Evolutionary conservation across 2,797 vertebrate species (phyloP), one percentile per base, ranked within the genome.

Genomic region (Paedocypris micromegethes): DNA sequence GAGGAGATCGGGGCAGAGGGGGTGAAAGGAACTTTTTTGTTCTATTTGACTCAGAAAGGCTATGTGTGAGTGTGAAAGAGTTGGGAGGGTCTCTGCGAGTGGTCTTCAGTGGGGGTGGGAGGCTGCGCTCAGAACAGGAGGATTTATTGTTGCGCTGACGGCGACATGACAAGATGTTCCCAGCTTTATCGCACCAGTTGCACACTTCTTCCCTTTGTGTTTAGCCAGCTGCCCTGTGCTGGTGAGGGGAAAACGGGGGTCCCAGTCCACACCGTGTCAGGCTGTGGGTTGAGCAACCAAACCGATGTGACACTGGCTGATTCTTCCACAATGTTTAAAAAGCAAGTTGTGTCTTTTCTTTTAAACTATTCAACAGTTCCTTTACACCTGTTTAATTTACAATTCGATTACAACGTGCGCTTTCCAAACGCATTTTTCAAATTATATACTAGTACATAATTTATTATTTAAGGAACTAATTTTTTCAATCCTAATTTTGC

Each of bases 151-250:
- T 84, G 82, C 85, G 82, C 86, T 83, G 83, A 87, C 72, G 79
- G 48, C 75, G 82, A 80, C 84, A 87, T 80, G 83, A 84, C 80
- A 83, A 87, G 85, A 88, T 87, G 83, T 88, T 89, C 83, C 80
- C 71, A 58, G 82, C 85, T 86, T 88, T 88, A 88, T 90, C 86
- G 78, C 84, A 87, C 84, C 83, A 88, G 87, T 88, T 88, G 85
- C 88, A 88, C 85, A 88, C 85, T 88, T 88, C 84, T 85, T 79
- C 76, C 79, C 82, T 89, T 89, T 88, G 87, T 90, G 81, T 86
- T 88, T 85, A 85, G 80, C 86, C 88, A 89, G 87, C 87, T 88
- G 86, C 84, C 84, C 81, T 78, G 75, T 4, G 23, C 66, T 78
- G 79, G 75, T 77, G 72, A 76, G 65, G 65, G 72, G 57, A 71